These are phyloP conservation scores for Ceyx cyanopectus DNA, from an alignment of 2,113 vertebrate species.

Conservation along the genomic window DNA sequence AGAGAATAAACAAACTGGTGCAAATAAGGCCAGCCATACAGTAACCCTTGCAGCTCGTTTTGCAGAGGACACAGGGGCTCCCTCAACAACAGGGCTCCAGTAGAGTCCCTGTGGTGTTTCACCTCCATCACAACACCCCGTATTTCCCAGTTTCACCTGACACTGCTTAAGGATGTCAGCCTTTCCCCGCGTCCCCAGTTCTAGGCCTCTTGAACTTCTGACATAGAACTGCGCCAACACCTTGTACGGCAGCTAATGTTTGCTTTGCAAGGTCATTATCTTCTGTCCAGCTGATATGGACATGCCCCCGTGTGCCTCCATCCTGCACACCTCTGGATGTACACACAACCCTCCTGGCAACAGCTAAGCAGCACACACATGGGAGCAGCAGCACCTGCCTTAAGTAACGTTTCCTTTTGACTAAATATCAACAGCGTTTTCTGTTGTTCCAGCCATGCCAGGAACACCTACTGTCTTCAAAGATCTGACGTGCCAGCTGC, in stretches of 20 bases:
- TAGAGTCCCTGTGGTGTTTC: neutral
- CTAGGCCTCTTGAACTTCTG: neutral
- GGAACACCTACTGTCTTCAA: constrained; percentile 28
- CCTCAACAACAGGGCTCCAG: neutral
- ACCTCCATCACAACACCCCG: accelerated
- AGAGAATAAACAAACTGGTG: neutral
- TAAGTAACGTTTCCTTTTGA: neutral
- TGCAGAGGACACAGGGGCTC: neutral
- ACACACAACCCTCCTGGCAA: neutral
- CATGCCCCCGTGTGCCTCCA: neutral
- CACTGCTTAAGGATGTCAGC: neutral
- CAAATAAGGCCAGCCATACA: neutral
- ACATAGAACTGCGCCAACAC: neutral
- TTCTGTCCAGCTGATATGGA: neutral
- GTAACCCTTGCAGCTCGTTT: neutral
- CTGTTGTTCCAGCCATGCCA: neutral
- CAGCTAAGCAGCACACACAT: neutral
- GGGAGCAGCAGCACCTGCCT: neutral
- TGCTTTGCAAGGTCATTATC: neutral
- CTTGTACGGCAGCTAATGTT: accelerated
- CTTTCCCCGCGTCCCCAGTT: neutral
- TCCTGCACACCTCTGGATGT: neutral
- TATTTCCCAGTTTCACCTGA: neutral
- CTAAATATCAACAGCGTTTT: neutral
- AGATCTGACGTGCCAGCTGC: neutral